Evolutionary conservation across 2,113 vertebrate species (phyloP).

Genomic region (Gadus chalcogrammus): DNA sequence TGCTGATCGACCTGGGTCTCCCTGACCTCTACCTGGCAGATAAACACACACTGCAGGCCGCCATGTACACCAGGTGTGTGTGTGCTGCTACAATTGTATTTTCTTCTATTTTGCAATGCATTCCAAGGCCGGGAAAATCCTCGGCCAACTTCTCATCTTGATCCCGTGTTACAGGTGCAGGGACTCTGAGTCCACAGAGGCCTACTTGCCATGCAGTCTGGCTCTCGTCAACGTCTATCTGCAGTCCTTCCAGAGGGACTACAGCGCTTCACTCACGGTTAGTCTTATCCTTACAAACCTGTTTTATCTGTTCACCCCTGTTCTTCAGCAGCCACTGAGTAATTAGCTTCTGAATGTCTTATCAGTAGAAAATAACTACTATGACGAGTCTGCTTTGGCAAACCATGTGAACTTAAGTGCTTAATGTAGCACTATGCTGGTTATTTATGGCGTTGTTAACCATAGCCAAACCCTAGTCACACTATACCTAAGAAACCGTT

Average conservation of each 20-base stretch:
- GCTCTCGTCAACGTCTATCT: slow-evolving; percentile 65
- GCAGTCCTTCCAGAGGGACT: slow-evolving; percentile 55
- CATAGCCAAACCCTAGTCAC: too few species aligned
- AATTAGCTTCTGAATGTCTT: too few species aligned
- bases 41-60: slow-evolving; percentile 48
- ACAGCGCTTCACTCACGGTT: slow-evolving; percentile 63
- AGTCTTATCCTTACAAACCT: slow-evolving; percentile 6
- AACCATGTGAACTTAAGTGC: too few species aligned
- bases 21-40: slow-evolving; percentile 57
- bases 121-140: not conserved
- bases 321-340: too few species aligned
- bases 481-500: too few species aligned
- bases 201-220: slow-evolving; percentile 76
- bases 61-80: slow-evolving; percentile 68
- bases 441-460: too few species aligned
- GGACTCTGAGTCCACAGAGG: slow-evolving; percentile 65
- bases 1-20: slow-evolving; percentile 65
- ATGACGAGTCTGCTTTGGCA: too few species aligned
- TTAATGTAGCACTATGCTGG: too few species aligned
- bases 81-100: not conserved
- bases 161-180: slow-evolving; percentile 62
- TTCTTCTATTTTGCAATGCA: not conserved
- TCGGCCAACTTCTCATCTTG: not conserved
- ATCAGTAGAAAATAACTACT: too few species aligned
- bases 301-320: too few species aligned